A percentile compares a stretch with the other conserved stretches of the same genome.
Evolutionary conservation across 2,888 invertebrate species (phyloP).

Genomic region (Pardosa pseudoannulata): DNA sequence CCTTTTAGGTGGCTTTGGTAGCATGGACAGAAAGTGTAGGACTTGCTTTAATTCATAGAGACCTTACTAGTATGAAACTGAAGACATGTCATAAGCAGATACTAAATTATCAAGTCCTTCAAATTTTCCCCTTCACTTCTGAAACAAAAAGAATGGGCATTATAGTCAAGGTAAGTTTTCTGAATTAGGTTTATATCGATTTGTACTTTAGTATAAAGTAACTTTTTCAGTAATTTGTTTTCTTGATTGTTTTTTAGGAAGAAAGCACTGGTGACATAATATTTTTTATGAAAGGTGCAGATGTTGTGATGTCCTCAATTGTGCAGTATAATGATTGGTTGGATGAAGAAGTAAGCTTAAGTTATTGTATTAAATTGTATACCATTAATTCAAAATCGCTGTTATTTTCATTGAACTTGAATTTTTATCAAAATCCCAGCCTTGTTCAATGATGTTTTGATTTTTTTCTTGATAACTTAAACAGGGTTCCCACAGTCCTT

Average conservation of each 20-base stretch:
- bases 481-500: too few species aligned
- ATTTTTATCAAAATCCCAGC: too few species aligned
- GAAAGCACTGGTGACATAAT: constrained; percentile 88
- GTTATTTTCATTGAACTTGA: too few species aligned
- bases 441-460: too few species aligned
- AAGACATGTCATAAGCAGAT: constrained; percentile 79
- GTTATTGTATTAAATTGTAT: too few species aligned
- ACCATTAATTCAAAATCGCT: too few species aligned
- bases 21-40: constrained; percentile 86
- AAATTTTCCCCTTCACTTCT: constrained; percentile 86
- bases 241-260: constrained; percentile 80
- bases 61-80: constrained; percentile 81
- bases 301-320: constrained; percentile 92
- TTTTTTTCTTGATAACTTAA: too few species aligned
- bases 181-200: too few species aligned
- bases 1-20: constrained; percentile 84
- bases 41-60: constrained; percentile 81
- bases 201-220: too few species aligned
- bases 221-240: too few species aligned
- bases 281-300: constrained; percentile 98
- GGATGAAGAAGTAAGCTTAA: constrained; percentile 84
- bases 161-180: constrained; percentile 81
- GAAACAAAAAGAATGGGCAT: constrained; percentile 88
- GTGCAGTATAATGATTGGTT: constrained; percentile 97
- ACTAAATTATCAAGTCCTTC: constrained; percentile 82